Conservation (phyloP, 2,888 invertebrate genomes). For the Amorpha juglandis region DNA sequence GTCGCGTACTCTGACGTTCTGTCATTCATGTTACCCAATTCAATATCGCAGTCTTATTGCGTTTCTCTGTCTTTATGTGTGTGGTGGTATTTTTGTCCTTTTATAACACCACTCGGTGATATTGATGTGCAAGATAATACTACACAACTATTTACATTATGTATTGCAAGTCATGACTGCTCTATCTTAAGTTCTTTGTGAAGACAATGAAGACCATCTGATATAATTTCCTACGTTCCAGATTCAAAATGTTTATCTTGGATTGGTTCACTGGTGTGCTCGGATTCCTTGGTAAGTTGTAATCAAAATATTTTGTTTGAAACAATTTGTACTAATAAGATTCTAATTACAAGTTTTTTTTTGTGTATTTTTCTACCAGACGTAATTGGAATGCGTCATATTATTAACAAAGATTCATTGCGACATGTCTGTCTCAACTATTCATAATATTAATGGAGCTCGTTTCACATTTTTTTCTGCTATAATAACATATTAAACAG, state of each 20-base stretch:
- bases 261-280: slow-evolving; percentile 98
- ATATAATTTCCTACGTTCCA: slow-evolving; percentile 65
- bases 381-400: background rate
- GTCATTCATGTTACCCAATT: slow-evolving; percentile 80
- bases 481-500: no score
- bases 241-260: slow-evolving; percentile 94
- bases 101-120: slow-evolving; percentile 43
- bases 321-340: slow-evolving; percentile 2
- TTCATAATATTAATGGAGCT: no score
- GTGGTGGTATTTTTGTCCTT: slow-evolving; percentile 47
- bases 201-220: slow-evolving; percentile 45
- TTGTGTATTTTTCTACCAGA: background rate
- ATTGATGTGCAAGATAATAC: slow-evolving; percentile 45
- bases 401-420: background rate
- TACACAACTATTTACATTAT: slow-evolving; percentile 59
- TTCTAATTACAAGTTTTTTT: slow-evolving; percentile 12
- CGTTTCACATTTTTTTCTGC: no score
- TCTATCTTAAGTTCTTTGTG: slow-evolving; percentile 62
- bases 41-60: slow-evolving; percentile 65
- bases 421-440: no score
- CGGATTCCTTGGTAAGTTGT: slow-evolving; percentile 93
- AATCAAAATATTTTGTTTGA: slow-evolving; percentile 10
- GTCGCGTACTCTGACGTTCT: slow-evolving; percentile 70
- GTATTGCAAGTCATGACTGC: slow-evolving; percentile 74
- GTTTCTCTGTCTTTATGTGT: slow-evolving; percentile 51